A percentile compares a stretch with the other conserved stretches of the same genome.
Conservation (phyloP, 1,140 invertebrate genomes). For the Papilio machaon region DNA sequence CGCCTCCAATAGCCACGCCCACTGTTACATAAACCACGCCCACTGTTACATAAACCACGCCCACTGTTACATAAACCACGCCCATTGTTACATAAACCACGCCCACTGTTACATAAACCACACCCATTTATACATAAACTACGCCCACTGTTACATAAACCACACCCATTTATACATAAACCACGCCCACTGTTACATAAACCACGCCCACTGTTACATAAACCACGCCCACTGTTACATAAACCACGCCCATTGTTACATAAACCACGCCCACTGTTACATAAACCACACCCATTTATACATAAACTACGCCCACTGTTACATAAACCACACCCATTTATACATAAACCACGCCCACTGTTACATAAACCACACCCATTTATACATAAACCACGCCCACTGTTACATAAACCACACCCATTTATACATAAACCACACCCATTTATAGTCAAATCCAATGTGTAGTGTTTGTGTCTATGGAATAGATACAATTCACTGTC, state of each 20-base stretch:
- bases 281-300: no score
- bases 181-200: no score
- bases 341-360: not conserved
- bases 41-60: not conserved
- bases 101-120: not conserved
- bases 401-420: not conserved
- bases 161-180: not conserved
- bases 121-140: no score
- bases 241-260: not conserved
- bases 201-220: not conserved
- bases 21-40: not conserved
- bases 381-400: not conserved
- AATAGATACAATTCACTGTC: no score
- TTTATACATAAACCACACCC: not conserved
- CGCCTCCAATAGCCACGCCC: not conserved
- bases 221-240: not conserved
- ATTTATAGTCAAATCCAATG: not conserved
- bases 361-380: not conserved
- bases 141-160: not conserved
- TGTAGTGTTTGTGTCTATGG: no score
- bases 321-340: not conserved
- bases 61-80: not conserved
- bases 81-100: not conserved
- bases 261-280: not conserved
- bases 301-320: no score